These are phyloP conservation scores for Philypnodon macrostomus DNA, from an alignment of 2,797 vertebrate genomes.

Conservation along the genomic window DNA sequence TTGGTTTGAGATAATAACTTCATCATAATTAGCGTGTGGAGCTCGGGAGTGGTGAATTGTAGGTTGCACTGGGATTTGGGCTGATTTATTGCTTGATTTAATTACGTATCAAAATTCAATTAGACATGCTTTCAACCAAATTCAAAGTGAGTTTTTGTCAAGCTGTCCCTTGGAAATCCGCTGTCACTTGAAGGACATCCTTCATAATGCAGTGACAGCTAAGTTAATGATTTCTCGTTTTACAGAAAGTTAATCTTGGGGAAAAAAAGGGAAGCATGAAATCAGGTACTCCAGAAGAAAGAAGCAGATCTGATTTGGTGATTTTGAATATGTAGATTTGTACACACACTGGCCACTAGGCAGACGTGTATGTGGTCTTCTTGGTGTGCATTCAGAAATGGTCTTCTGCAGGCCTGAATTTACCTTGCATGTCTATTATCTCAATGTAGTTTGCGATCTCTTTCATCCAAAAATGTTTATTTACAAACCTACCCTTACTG, in stretches of 20 bases:
- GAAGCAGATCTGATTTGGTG: conserved; percentile 14
- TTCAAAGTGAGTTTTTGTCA: conserved; percentile 76
- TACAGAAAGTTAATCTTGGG: too few species aligned
- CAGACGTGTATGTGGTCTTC: too few species aligned
- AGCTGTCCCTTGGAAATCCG: conserved; percentile 74
- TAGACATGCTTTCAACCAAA: conserved; percentile 80
- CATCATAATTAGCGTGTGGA: conserved; percentile 80
- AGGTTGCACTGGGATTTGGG: conserved; percentile 78
- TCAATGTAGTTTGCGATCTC: too few species aligned
- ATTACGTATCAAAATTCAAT: conserved; percentile 87
- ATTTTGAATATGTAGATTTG: conserved; percentile 27
- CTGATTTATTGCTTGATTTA: conserved; percentile 85
- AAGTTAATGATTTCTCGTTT: conserved; percentile 65
- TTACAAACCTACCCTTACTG: too few species aligned
- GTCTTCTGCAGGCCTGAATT: too few species aligned
- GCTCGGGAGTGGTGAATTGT: conserved; percentile 78
- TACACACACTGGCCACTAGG: too few species aligned
- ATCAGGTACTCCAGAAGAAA: conserved; percentile 27
- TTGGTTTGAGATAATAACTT: conserved; percentile 80
- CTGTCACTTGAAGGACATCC: conserved; percentile 71
- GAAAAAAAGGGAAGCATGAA: too few species aligned
- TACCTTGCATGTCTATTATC: too few species aligned
- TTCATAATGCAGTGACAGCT: conserved; percentile 59
- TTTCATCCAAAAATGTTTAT: too few species aligned
- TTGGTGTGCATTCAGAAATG: too few species aligned